These are phyloP conservation scores for Phaonia tiefii DNA, from an alignment of 2,888 invertebrate species.

Conservation along the genomic window DNA sequence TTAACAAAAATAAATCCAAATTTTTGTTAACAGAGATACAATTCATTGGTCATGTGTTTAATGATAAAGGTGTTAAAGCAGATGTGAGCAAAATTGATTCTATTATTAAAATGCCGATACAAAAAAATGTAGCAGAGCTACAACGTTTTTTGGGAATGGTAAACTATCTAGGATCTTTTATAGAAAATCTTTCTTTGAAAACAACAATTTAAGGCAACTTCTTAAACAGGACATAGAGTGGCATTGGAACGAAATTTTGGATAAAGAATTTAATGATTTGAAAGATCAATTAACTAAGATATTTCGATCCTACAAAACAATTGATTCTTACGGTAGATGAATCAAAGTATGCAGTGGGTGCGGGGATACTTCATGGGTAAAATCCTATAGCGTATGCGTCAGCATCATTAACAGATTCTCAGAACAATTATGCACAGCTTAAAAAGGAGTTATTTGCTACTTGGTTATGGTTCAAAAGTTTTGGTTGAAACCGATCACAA, in stretches of 20 bases:
- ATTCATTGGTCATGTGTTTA: too few species aligned
- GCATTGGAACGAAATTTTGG: background rate
- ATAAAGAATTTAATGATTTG: too few species aligned
- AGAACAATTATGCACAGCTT: too few species aligned
- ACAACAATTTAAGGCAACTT: constrained; percentile 7
- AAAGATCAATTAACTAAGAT: too few species aligned
- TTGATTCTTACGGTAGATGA: constrained; percentile 44
- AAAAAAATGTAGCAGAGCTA: background rate
- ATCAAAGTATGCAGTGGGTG: constrained; percentile 52
- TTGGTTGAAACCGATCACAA: constrained; percentile 47
- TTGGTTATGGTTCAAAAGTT: constrained; percentile 53
- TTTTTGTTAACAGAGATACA: too few species aligned
- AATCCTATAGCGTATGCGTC: constrained; percentile 60
- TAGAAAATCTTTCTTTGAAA: constrained; percentile 9
- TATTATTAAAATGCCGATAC: constrained; percentile 7
- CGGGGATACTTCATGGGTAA: constrained; percentile 25
- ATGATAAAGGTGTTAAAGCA: too few species aligned
- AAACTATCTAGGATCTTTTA: constrained; percentile 64
- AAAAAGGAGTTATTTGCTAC: constrained; percentile 67
- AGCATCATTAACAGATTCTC: too few species aligned
- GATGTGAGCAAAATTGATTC: too few species aligned
- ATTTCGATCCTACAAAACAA: constrained; percentile 49
- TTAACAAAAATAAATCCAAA: constrained; percentile 21
- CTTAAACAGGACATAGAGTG: constrained; percentile 3
- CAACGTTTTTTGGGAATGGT: constrained; percentile 55